Conservation (phyloP, 2,888 invertebrate genomes). For the Rhamnusium bicolor region DNA sequence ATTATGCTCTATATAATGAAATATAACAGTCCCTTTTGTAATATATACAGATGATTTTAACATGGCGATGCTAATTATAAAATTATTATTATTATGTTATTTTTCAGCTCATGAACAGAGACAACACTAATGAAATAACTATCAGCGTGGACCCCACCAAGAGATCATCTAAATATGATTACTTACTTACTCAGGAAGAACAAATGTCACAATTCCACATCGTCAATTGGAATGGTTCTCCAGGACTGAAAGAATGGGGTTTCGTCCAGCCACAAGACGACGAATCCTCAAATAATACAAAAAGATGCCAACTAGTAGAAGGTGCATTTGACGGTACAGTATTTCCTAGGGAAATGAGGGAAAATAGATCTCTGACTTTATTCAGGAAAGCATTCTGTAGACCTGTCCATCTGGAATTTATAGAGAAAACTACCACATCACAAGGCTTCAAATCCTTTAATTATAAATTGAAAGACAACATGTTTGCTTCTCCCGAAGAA, state of each 20-base stretch:
- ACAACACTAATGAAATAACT: slow-evolving; percentile 76
- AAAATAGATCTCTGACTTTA: slow-evolving; percentile 74
- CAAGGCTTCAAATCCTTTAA: slow-evolving; percentile 75
- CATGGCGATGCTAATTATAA: too few relatives aligned
- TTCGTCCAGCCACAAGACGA: slow-evolving; percentile 68
- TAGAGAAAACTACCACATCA: slow-evolving; percentile 62
- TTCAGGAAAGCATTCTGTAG: slow-evolving; percentile 86
- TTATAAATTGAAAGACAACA: slow-evolving; percentile 76
- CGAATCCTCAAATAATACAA: slow-evolving; percentile 69
- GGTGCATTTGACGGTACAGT: slow-evolving; percentile 82
- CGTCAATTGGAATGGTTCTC: slow-evolving; percentile 77
- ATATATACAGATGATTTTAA: too few relatives aligned
- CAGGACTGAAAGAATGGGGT: slow-evolving; percentile 81
- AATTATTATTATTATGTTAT: neutral
- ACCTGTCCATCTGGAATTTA: slow-evolving; percentile 75
- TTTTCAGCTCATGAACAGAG: slow-evolving; percentile 74
- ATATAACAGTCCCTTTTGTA: too few relatives aligned
- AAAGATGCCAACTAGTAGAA: slow-evolving; percentile 78
- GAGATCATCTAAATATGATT: slow-evolving; percentile 50
- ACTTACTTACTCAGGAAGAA: slow-evolving; percentile 58
- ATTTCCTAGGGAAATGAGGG: slow-evolving; percentile 77
- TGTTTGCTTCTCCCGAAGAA: slow-evolving; percentile 73
- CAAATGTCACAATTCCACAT: slow-evolving; percentile 73
- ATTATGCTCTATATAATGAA: too few relatives aligned
- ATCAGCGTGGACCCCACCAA: slow-evolving; percentile 70